Conservation (phyloP, 2,888 invertebrate species). For the Noctua fimbriata region DNA sequence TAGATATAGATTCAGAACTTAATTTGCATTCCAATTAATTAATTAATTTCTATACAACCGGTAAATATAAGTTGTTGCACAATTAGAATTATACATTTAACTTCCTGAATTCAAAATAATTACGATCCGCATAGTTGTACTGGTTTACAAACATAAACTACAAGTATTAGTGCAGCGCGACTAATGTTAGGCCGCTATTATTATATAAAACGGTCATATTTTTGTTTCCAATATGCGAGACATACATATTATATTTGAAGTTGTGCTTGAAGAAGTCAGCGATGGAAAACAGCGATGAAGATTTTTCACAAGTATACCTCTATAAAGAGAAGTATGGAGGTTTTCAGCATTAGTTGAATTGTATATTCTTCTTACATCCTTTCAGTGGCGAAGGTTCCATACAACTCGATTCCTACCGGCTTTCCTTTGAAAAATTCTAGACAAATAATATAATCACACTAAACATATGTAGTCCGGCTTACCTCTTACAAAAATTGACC, state of each 20-base stretch:
- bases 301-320: neutral
- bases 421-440: too few species aligned
- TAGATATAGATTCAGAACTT: neutral
- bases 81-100: slow-evolving; percentile 8
- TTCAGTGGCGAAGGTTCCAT: too few species aligned
- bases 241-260: neutral
- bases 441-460: too few species aligned
- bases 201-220: slow-evolving; percentile 18
- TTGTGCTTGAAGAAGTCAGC: slow-evolving; percentile 1
- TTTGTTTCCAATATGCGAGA: slow-evolving; percentile 38
- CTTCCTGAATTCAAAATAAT: slow-evolving; percentile 35
- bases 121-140: slow-evolving; percentile 25
- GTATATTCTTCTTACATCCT: neutral
- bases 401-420: too few species aligned
- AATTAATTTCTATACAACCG: too few species aligned
- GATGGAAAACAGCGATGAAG: neutral
- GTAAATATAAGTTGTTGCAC: slow-evolving; percentile 4
- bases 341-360: neutral
- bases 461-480: too few species aligned
- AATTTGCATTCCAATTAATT: neutral
- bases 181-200: slow-evolving; percentile 24
- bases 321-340: neutral
- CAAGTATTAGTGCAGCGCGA: slow-evolving; percentile 11
- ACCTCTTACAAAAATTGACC: too few species aligned
- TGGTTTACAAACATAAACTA: slow-evolving; percentile 32